phyloP scores from a whole-genome alignment of 64 coral and sea anemone species.

The Stichodactyla helianthus region DNA sequence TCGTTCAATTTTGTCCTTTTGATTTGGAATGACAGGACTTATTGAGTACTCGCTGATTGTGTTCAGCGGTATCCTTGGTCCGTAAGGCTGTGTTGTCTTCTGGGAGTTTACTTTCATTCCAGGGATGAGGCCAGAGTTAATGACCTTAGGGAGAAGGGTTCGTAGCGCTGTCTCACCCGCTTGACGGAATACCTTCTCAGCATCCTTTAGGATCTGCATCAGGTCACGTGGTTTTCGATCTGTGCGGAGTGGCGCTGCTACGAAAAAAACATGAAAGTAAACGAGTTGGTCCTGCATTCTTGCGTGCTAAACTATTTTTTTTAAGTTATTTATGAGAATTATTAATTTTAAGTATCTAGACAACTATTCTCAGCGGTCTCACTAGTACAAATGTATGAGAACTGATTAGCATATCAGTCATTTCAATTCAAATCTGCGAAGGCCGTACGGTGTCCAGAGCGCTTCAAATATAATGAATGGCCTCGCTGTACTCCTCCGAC shows the following conservation, averaged over 20 bases:
- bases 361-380: too few relatives aligned
- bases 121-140: constrained; percentile 75
- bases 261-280: not conserved
- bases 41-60: constrained; percentile 76
- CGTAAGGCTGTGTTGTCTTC: constrained; percentile 67
- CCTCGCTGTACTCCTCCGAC: too few relatives aligned
- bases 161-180: constrained; percentile 47
- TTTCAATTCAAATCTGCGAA: too few relatives aligned
- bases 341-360: too few relatives aligned
- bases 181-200: constrained; percentile 54
- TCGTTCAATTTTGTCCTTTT: constrained; percentile 35
- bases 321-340: too few relatives aligned
- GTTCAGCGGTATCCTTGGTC: constrained; percentile 90
- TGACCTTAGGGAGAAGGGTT: constrained; percentile 50
- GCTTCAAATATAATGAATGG: too few relatives aligned
- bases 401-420: too few relatives aligned
- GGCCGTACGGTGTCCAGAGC: too few relatives aligned
- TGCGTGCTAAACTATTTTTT: too few relatives aligned
- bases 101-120: constrained; percentile 61
- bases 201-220: constrained; percentile 74
- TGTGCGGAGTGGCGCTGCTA: not conserved
- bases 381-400: too few relatives aligned
- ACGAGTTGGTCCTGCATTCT: not conserved
- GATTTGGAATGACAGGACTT: constrained; percentile 75
- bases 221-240: constrained; percentile 65